Evolutionary conservation across 2,797 vertebrate genomes (phyloP), one percentile per base, ranked within the genome.

Genomic region (Anableps anableps): DNA sequence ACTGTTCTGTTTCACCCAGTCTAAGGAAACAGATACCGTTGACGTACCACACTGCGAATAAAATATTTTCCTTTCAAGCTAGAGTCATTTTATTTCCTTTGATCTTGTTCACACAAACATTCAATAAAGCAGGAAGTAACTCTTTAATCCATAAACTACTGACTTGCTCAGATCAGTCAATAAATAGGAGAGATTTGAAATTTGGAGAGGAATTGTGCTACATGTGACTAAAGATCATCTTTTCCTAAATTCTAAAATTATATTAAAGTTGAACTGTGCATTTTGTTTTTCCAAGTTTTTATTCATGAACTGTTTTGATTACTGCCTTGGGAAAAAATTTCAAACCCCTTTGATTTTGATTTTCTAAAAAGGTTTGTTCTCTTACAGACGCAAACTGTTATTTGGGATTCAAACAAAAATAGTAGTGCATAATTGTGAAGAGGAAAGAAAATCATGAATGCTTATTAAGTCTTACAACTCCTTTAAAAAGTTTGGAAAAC

Each of bases 1-100:
- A 74, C 76, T 60, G 47, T 68, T 53, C 51, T 66, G 50, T 62
- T 72, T 68, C 66, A 68, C 73, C 80, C 29, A 38, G 51, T 53
- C 51, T 53, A 21, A 53, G 51, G 51, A 53, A 9, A 53, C 31
- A 36, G 10, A 36, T 13, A 3, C 13, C 66, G 11, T 74, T 74
- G 55, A 87, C 55, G 41, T 71, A 70, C 64, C 19, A 5, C 41
- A 41, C 62, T 23, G 62, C 23, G 23, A 89, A 90, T 83, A 89
- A 88, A 89, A n/a, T 41, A 43, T 78, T 58, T 74, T 88, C 21
- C 50, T 21, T 36, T 74, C 14, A 19, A 21, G 16, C 45, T 64
- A 47, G 29, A 53, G 1, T 48, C 17, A n/a, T 13, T 4, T 48
- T 26, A 3, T 51, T 70, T 80, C 38, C 60, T 53, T 41, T 29